Evolutionary conservation across 2,113 vertebrate species (phyloP).

Genomic region (Eleginops maclovinus): DNA sequence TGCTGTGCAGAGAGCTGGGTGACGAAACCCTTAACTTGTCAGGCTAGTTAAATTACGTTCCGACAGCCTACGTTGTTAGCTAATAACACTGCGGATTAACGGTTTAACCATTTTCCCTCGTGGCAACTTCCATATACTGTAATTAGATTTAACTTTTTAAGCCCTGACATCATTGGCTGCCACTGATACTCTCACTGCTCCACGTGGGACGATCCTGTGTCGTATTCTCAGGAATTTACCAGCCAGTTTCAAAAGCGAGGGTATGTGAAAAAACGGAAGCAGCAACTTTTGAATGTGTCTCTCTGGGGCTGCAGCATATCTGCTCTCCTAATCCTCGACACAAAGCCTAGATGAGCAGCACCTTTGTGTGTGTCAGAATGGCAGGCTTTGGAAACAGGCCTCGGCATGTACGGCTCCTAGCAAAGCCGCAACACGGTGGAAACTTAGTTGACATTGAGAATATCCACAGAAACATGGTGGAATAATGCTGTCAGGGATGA

Average conservation of each 20-base stretch:
- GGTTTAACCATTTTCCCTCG: slow-evolving; percentile 26
- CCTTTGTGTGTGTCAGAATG: slow-evolving; percentile 80
- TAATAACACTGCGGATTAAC: slow-evolving; percentile 52
- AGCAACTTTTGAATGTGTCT: slow-evolving; percentile 59
- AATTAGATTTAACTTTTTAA: slow-evolving; percentile 34
- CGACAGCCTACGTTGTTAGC: slow-evolving; percentile 41
- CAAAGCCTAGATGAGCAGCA: slow-evolving; percentile 82
- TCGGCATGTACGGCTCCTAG: slow-evolving; percentile 63
- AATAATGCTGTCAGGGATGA: slow-evolving; percentile 52
- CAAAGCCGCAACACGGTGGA: slow-evolving; percentile 62
- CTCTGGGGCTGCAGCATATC: slow-evolving; percentile 74
- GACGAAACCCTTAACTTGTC: slow-evolving; percentile 69
- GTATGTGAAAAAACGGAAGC: slow-evolving; percentile 72
- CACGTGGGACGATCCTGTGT: slow-evolving; percentile 32
- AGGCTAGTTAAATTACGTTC: slow-evolving; percentile 60
- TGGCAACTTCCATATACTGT: slow-evolving; percentile 10
- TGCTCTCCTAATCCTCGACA: slow-evolving; percentile 81
- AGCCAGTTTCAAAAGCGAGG: slow-evolving; percentile 34
- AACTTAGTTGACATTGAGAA: slow-evolving; percentile 75
- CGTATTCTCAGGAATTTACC: slow-evolving; percentile 49
- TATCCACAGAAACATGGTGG: slow-evolving; percentile 61
- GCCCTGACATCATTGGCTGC: slow-evolving; percentile 10
- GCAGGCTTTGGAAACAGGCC: slow-evolving; percentile 75
- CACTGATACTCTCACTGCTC: slow-evolving; percentile 25
- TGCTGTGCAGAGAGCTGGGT: slow-evolving; percentile 36